A percentile compares a stretch with the other conserved stretches of the same genome.
Evolutionary conservation across 2,888 invertebrate genomes (phyloP).

Genomic region (Dicyrtoma fusca): DNA sequence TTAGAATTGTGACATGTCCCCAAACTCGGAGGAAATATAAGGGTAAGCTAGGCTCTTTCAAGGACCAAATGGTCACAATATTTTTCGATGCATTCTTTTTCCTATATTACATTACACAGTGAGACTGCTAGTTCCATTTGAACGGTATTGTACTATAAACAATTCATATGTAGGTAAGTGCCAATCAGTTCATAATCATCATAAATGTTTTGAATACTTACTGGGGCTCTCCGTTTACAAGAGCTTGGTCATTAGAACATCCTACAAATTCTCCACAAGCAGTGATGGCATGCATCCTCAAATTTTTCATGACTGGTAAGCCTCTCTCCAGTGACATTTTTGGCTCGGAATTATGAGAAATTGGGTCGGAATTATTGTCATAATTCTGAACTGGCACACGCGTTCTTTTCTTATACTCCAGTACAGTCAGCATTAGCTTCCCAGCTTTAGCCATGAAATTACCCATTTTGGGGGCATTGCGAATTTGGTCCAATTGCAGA

Average conservation of each 20-base stretch:
- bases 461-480: conserved; percentile 23
- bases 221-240: conserved; percentile 1
- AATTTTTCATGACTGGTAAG: conserved; percentile 44
- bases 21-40: conserved; percentile 52
- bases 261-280: conserved; percentile 50
- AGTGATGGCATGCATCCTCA: conserved; percentile 48
- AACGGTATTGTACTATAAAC: conserved; percentile 6
- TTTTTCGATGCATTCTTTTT: conserved; percentile 50
- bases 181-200: not conserved
- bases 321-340: conserved; percentile 43
- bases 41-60: conserved; percentile 53
- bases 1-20: conserved; percentile 49
- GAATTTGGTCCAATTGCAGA: conserved; percentile 10
- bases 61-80: conserved; percentile 51
- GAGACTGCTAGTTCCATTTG: no score
- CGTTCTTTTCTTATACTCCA: conserved; percentile 37
- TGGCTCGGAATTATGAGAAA: conserved; percentile 15
- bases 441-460: conserved; percentile 38
- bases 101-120: conserved; percentile 18
- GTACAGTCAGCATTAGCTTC: conserved; percentile 27
- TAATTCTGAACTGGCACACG: conserved; percentile 1
- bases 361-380: conserved; percentile 37
- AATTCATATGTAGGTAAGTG: conserved; percentile 28
- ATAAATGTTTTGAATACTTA: no score
- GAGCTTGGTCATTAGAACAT: conserved; percentile 47